phyloP scores from a whole-genome alignment of 2,113 vertebrate species.

The Melanocharis versteri region DNA sequence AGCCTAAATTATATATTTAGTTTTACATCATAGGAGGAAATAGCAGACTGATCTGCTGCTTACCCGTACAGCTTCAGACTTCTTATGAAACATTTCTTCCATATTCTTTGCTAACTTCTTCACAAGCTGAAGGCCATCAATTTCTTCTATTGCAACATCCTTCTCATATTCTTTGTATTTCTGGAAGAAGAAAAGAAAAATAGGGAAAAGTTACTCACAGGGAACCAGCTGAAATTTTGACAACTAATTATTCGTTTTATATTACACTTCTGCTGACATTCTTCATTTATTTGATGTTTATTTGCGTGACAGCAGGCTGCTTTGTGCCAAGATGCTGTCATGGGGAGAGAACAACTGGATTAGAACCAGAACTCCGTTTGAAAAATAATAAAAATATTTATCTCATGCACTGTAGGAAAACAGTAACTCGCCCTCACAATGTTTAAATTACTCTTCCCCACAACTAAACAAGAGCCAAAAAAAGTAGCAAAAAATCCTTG shows the following conservation, averaged over 20 bases:
- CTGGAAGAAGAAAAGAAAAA: constrained; percentile 71
- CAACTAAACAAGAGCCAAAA: neutral
- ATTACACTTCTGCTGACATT: neutral
- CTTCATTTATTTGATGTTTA: neutral
- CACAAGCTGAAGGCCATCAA: constrained; percentile 93
- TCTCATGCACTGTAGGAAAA: neutral
- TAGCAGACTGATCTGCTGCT: constrained; percentile 32
- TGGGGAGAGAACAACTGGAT: neutral
- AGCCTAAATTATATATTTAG: neutral
- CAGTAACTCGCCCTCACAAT: neutral
- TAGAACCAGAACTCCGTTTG: neutral
- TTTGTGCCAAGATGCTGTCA: neutral
- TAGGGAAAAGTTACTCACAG: neutral
- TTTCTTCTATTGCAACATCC: constrained; percentile 90
- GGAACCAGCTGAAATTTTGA: neutral
- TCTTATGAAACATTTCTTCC: constrained; percentile 99
- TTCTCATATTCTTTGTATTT: constrained; percentile 98
- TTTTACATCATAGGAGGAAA: neutral
- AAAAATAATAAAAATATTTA: neutral
- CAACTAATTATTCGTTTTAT: neutral
- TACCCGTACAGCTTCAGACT: constrained; percentile 93
- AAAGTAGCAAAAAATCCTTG: neutral
- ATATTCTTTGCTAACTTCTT: constrained; percentile 94
- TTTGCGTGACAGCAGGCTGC: neutral
- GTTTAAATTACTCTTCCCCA: neutral